Percentiles rank a stretch among this genome's conserved stretches.
Evolutionary conservation across 30 jellyfish, hydroid and myxozoan genomes (phyloP).

Genomic region (Aurelia sp.): DNA sequence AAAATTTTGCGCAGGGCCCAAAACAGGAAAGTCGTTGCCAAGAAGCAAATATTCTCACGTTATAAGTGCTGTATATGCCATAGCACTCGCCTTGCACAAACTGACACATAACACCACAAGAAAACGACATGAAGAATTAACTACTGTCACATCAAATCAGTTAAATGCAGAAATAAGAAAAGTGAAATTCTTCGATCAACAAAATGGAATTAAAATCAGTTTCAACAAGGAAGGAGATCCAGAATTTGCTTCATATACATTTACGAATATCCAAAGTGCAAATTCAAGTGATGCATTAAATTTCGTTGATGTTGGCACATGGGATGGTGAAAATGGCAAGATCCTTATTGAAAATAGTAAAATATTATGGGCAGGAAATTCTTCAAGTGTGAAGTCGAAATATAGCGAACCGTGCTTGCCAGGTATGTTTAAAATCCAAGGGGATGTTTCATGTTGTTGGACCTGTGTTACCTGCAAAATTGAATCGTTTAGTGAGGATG

Average conservation of each 20-base stretch:
- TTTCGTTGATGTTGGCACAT: slow-evolving; percentile 62
- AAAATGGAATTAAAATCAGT: slow-evolving; percentile 22
- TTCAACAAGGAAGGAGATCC: slow-evolving; percentile 83
- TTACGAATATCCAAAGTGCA: slow-evolving; percentile 26
- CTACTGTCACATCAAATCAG: slow-evolving; percentile 12
- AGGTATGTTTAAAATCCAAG: slow-evolving; percentile 60
- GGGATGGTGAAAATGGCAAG: slow-evolving; percentile 68
- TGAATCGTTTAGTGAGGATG: slow-evolving; percentile 30
- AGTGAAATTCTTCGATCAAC: slow-evolving; percentile 48
- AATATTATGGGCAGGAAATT: slow-evolving; percentile 2
- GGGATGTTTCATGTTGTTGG: slow-evolving; percentile 83
- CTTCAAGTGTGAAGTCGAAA: slow-evolving; percentile 6
- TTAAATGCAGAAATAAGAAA: slow-evolving; percentile 35
- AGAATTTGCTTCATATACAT: slow-evolving; percentile 66
- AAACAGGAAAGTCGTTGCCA: slow-evolving; percentile 53
- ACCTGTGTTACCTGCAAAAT: slow-evolving; percentile 55
- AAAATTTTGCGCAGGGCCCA: neutral
- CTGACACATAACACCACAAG: neutral
- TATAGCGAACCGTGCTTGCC: slow-evolving; percentile 78
- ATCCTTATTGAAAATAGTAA: neutral
- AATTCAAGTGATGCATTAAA: neutral
- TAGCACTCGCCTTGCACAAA: slow-evolving; percentile 67
- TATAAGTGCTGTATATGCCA: slow-evolving; percentile 84
- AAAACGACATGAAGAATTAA: neutral
- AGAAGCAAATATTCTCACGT: slow-evolving; percentile 65